Conservation (phyloP, 2,797 vertebrate species). For the Lepus oiostolus region DNA sequence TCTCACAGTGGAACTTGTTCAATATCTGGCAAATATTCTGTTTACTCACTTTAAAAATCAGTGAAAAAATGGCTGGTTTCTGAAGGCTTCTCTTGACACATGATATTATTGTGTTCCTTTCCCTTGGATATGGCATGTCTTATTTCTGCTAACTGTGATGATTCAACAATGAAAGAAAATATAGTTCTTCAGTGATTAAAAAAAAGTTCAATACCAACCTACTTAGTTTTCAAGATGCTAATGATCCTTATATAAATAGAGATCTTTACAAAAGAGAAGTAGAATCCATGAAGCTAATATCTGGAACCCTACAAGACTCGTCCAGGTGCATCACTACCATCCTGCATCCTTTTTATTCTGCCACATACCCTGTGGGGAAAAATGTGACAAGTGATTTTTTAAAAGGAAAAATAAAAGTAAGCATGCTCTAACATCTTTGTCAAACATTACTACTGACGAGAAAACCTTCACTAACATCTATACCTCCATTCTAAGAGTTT, state of each 20-base stretch:
- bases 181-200: not conserved
- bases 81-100: not conserved
- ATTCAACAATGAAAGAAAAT: not conserved
- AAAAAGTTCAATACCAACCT: not conserved
- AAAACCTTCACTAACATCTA: not conserved
- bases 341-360: slow-evolving; percentile 11
- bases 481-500: not conserved
- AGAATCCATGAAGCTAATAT: not conserved
- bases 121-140: not conserved
- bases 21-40: not conserved
- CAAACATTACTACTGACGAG: slow-evolving; percentile 16
- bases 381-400: slow-evolving; percentile 33
- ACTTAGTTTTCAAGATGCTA: slow-evolving; percentile 18
- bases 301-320: slow-evolving; percentile 1
- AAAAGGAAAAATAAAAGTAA: slow-evolving; percentile 8
- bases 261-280: slow-evolving; percentile 46
- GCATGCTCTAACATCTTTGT: slow-evolving; percentile 33
- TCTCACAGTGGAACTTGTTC: not conserved
- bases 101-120: not conserved
- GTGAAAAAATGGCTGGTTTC: not conserved
- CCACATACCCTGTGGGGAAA: not conserved
- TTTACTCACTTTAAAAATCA: not conserved
- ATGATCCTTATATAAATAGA: slow-evolving; percentile 24
- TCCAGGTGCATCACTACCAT: not conserved
- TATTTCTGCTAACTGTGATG: not conserved